Percentiles rank a stretch among this genome's conserved stretches.
phyloP scores from a whole-genome alignment of 1,140 invertebrate genomes.

The Ceratina calcarata region DNA sequence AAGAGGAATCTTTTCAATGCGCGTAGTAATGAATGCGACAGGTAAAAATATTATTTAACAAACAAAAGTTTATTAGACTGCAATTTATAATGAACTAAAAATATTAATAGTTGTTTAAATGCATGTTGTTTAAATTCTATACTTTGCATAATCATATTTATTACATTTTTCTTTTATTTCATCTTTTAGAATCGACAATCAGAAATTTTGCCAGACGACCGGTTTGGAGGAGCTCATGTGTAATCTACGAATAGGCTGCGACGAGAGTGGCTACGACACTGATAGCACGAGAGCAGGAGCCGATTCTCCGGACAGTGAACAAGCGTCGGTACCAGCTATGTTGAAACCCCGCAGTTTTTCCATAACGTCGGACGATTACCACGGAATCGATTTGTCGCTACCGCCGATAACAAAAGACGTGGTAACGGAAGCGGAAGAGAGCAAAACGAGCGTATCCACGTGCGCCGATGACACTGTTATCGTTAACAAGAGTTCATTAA shows the following conservation, averaged over 20 bases:
- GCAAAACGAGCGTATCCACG: background rate
- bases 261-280: conserved; percentile 85
- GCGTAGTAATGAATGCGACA: conserved; percentile 25
- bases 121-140: too few species aligned
- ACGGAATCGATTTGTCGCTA: conserved; percentile 65
- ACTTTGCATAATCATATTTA: too few species aligned
- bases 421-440: background rate
- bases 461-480: conserved; percentile 4
- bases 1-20: conserved; percentile 35
- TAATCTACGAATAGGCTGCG: conserved; percentile 79
- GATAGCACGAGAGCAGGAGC: conserved; percentile 83
- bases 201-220: conserved; percentile 31
- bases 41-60: background rate
- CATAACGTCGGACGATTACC: conserved; percentile 72
- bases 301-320: conserved; percentile 80
- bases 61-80: too few species aligned
- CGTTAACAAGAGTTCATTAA: background rate
- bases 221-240: conserved; percentile 78
- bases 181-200: conserved; percentile 15
- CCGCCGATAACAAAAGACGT: background rate
- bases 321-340: conserved; percentile 60
- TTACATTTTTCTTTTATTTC: background rate
- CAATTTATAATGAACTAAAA: too few species aligned
- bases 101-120: too few species aligned
- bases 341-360: conserved; percentile 71